Evolutionary conservation across 2,888 invertebrate genomes (phyloP), one percentile per base, ranked within the genome.

Genomic region (Caenorhabditis imperialis): DNA sequence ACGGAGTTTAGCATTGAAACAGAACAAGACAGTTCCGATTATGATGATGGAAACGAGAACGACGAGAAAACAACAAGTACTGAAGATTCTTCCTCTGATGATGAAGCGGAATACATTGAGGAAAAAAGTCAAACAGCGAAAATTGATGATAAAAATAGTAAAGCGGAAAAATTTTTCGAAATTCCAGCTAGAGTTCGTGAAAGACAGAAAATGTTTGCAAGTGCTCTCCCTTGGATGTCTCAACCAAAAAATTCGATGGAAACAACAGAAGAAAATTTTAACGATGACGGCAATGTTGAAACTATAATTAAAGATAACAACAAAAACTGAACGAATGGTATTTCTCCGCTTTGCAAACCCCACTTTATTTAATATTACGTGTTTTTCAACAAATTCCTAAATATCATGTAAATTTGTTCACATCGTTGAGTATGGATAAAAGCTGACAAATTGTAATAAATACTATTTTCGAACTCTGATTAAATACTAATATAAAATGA

Each of bases 231-330:
- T 42, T 82, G 82, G 82, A 67, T 80, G 73, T n/a, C 55, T 14
- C 62, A 12, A 7, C 7, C 6, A 20, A 53, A 65, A 27, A 38
- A 33, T 16, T 70, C 63, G 51, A 55, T 44, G n/a, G 50, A 69
- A 6, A 25, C 30, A 18, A 50, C 38, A 10, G 62, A 61, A 38
- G 70, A 77, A 23, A 75, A 77, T 16, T 79, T 77, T 57, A 77
- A 53, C 53, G 65, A 74, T 38, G 85, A 85, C 61, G 77, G 61
- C 5, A 77, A 72, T 38, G 44, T 72, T 22, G 79, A 83, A 33
- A 67, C 77, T 22, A 82, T 83, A 30, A 51, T 54, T 23, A 69
- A 62, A 4, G 83, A 78, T 47, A 75, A 81, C 44, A n/a, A n/a
- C n/a, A n/a, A n/a, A n/a, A n/a, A n/a, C n/a, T n/a, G n/a, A n/a